Base-by-base conservation (phyloP, 1,140 invertebrate genomes). In the Bradysia coprophila region DNA sequence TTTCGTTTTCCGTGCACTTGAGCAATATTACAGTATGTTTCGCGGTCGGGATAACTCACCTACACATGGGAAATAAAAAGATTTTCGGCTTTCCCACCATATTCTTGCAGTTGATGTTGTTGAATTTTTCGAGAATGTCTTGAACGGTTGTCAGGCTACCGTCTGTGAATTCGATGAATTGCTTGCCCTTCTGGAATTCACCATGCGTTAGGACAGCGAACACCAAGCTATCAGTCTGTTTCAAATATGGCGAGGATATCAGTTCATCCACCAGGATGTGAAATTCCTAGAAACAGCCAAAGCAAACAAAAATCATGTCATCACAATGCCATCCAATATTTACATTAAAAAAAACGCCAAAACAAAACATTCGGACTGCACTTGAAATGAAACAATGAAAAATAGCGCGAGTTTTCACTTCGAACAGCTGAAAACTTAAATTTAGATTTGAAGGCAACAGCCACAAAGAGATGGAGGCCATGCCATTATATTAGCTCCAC, bases 61-160 rank as follows among this genome's bases (percentile, higher is more conserved):
- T 69, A 57, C 81, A 85, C 34, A 72, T 68, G 56, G 85, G 81
- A 51, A 82, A 81, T 28, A 87, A 72, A 48, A 86, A 81, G 45
- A 85, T 68, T 61, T 87, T 87, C 33, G 82, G 82, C 51, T 83
- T 78, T 32, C 66, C 63, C 0, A 56, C 50, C 22, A 87, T 60
- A 42, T 59, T 41, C 1, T 67, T 65, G 51, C 77, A 76, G 39
- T 67, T 67, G 11, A 58, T 49, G 42, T 73, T 67, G 34, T 69
- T 70, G 51, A 87, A 83, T 46, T 65, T 63, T 9, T 70, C 52
- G 0, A 74, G 51, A 37, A 82, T 66, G 19, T 67, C 62, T 13
- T 52, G 47, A 24, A 62, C 55, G 40, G 57, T 48, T 13, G 67
- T 51, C 13, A 57, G 41, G 5, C 54, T 45, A 21, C 65, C 65